Conservation (phyloP, 1,140 invertebrate genomes). For the Tetragonula clypearis region DNA sequence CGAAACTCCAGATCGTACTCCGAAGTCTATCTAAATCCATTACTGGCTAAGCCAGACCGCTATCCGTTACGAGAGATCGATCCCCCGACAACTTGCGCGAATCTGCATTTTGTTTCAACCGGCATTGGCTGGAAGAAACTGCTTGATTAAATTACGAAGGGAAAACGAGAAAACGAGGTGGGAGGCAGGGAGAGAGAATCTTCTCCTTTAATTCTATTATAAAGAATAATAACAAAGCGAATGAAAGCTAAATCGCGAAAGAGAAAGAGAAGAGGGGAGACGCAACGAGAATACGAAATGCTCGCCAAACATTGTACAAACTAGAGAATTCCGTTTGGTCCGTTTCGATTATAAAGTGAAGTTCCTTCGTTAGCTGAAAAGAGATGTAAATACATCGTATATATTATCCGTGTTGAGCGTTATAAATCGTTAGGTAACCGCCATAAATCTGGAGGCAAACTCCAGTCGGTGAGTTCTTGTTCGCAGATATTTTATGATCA, state of each 20-base stretch:
- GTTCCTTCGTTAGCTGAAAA: no score
- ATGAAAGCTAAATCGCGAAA: neutral
- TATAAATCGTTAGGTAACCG: no score
- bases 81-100: neutral
- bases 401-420: no score
- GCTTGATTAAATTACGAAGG: neutral
- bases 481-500: no score
- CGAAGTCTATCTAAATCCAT: slow-evolving; percentile 34
- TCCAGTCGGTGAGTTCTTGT: no score
- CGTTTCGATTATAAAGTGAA: no score
- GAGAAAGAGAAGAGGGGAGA: no score
- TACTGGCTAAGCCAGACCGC: slow-evolving; percentile 5
- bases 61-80: slow-evolving; percentile 19
- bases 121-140: neutral
- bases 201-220: neutral
- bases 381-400: no score
- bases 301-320: neutral
- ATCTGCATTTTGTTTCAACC: slow-evolving; percentile 32
- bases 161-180: no score
- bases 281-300: neutral
- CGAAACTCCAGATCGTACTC: slow-evolving; percentile 28
- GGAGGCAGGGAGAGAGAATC: neutral
- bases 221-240: neutral
- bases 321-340: neutral
- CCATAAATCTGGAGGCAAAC: no score